Evolutionary conservation across 2,113 vertebrate species (phyloP), one percentile per base, ranked within the genome.

Genomic region (Protomyctophum bolini): DNA sequence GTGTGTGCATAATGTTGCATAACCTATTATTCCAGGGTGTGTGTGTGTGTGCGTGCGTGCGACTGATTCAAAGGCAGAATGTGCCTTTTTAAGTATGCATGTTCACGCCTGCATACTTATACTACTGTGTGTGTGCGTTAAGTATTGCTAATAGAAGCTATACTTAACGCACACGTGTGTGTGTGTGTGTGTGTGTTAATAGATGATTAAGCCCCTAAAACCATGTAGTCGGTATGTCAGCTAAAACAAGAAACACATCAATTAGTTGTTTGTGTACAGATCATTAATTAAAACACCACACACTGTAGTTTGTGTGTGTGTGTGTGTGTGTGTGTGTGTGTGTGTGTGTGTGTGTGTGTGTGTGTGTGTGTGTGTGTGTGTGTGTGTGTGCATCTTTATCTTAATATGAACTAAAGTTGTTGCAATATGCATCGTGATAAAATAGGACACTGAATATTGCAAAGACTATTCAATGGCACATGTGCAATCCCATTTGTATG

Each of bases 241-340:
- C 11, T 21, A 4, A 2, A 55, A 77, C 69, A 67, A 76, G 55
- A n/a, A 74, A 70, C 51, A 68, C 63, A 75, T 82, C 70, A 82
- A 80, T 82, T 77, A 87, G 80, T 85, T 82, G 81, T 11, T 49
- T 76, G 70, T 66, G 68, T 69, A 52, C 58, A 47, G 6, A 78
- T 54, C 66, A 65, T 85, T 82, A 88, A 89, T 89, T 89, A 82
- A 83, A 70, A 70, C 62, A 57, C 68, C 68, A 56, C 45, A 68
- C 66, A 66, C 87, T 66, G 45, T 51, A 51, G 11, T 63, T 77
- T 51, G 49, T 10, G 8, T 28, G 28, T 21, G 56, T 21, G 3
- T 2, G 10, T 46, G 45, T 48, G 12, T 49, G 45, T 63, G n/a
- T 21, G 60, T 46, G 58, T 45, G 29, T 45, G 58, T 45, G 58